phyloP scores from a whole-genome alignment of 2,113 vertebrate species.

The Amphilophus citrinellus region DNA sequence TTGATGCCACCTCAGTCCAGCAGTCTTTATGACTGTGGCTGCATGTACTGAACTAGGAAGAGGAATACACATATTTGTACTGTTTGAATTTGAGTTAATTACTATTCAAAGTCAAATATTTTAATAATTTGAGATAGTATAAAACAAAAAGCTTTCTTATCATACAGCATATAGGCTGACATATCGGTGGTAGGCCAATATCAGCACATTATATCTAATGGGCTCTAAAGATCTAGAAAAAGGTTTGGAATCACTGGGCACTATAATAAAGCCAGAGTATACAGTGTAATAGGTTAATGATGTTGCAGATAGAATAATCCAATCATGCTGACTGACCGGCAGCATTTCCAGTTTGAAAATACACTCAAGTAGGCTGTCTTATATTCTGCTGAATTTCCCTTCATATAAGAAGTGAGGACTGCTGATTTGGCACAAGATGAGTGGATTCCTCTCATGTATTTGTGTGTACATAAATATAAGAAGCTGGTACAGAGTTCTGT shows the following conservation, averaged over 20 bases:
- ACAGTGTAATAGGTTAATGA: neutral
- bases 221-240: neutral
- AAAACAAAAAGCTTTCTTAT: neutral
- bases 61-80: neutral
- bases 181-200: too few relatives aligned
- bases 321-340: slow-evolving; percentile 8
- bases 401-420: slow-evolving; percentile 1
- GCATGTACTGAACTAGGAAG: neutral
- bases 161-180: too few relatives aligned
- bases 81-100: neutral
- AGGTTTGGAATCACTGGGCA: neutral
- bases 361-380: slow-evolving; percentile 7
- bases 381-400: slow-evolving; percentile 36
- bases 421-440: slow-evolving; percentile 26
- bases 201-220: neutral
- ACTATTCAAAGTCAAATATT: neutral
- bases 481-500: slow-evolving; percentile 9
- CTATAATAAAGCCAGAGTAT: neutral
- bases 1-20: neutral
- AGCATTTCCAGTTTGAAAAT: neutral
- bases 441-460: slow-evolving; percentile 15
- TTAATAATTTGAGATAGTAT: neutral
- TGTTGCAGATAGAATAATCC: neutral
- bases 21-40: neutral
- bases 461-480: slow-evolving; percentile 26